Evolutionary conservation across 2,113 vertebrate species (phyloP), one percentile per base, ranked within the genome.

Genomic region (Hiodon alosoides): DNA sequence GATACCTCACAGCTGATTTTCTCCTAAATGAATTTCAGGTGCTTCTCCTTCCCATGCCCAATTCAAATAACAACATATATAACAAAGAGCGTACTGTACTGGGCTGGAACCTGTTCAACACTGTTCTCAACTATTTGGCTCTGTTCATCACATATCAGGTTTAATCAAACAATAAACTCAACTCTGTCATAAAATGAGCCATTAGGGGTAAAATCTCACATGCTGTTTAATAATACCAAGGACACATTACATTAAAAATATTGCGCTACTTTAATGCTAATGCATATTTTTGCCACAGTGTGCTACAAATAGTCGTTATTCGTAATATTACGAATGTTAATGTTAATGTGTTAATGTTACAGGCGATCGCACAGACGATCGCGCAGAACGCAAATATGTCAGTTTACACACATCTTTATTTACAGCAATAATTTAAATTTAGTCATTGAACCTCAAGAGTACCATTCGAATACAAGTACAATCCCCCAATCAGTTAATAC

Each of bases 21-120:
- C 13, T 73, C 67, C 7, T 71, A 71, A 71, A 67, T 75, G 76
- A 67, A 11, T 66, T 72, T 72, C 70, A 77, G 76, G 69, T 72
- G 69, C 72, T 61, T 65, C 69, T 16, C 61, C 11, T 72, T 58
- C 76, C 61, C 54, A 58, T 51, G n/a, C 60, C 17, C 14, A 7
- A 72, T 64, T 77, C 61, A 72, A 77, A 72, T 67, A 66, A 67
- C 76, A 72, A 72, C 14, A 66, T 17, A 59, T 46, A 48, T 67
- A 72, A 72, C 69, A 77, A 71, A 67, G 70, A 55, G 14, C 10
- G 13, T 64, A 67, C 61, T 72, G 76, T 77, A 59, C 53, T 14
- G 47, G 52, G 62, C 62, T 76, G 68, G 69, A 76, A 70, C 60
- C 52, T 2, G 52, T 47, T 71, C 68, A 66, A 4, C 50, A 46